These are phyloP conservation scores for Ceratina calcarata DNA, from an alignment of 1,140 invertebrate genomes.

Conservation along the genomic window DNA sequence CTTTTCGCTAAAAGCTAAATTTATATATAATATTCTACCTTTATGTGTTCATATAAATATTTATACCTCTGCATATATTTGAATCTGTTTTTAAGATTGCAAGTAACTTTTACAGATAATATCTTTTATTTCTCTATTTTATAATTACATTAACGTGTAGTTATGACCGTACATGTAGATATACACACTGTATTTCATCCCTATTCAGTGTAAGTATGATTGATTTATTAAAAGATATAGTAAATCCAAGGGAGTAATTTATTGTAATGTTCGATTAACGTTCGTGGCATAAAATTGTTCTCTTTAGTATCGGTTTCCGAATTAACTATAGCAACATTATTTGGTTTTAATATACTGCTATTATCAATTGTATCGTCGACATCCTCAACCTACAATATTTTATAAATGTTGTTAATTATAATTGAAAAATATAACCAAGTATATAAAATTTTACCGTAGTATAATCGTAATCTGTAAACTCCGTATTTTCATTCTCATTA, in stretches of 20 bases:
- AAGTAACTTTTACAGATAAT: background rate
- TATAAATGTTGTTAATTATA: background rate
- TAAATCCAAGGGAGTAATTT: constrained; percentile 72
- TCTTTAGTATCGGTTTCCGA: constrained; percentile 13
- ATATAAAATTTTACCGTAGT: constrained; percentile 35
- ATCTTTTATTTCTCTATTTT: constrained; percentile 11
- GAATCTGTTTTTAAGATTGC: background rate
- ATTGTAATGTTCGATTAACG: constrained; percentile 71
- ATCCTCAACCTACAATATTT: constrained; percentile 26
- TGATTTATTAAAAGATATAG: constrained; percentile 66
- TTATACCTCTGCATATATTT: background rate
- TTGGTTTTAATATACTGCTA: background rate
- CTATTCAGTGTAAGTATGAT: constrained; percentile 18
- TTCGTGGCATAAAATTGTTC: constrained; percentile 48
- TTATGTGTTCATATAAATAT: constrained; percentile 18
- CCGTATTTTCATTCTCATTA: constrained; percentile 39
- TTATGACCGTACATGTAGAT: background rate
- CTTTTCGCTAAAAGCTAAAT: constrained; percentile 6
- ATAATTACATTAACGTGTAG: background rate
- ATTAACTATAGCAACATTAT: constrained; percentile 22
- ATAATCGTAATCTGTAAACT: constrained; percentile 19
- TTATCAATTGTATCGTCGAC: background rate
- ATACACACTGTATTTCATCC: background rate
- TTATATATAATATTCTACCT: background rate
- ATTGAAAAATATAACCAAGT: background rate